These are phyloP conservation scores for Parnassius smintheus DNA, from an alignment of 2,888 invertebrate genomes.

Conservation along the genomic window DNA sequence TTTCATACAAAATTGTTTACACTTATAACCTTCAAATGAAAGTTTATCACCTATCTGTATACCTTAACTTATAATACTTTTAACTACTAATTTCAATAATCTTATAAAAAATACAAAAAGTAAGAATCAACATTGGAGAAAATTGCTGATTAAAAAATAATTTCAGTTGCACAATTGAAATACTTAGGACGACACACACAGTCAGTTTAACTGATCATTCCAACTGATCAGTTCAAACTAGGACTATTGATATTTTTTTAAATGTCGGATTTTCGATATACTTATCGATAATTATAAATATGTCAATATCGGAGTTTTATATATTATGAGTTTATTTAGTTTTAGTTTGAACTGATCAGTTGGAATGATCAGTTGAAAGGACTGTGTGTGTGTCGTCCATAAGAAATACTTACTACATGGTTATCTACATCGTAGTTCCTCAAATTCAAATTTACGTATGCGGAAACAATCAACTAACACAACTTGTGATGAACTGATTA, in stretches of 20 bases:
- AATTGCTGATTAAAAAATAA: constrained; percentile 11
- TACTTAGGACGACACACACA: constrained; percentile 20
- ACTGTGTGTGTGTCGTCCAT: too few relatives aligned
- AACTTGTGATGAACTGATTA: constrained; percentile 14
- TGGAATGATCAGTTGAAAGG: too few relatives aligned
- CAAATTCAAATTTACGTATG: constrained; percentile 13
- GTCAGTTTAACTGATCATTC: too few relatives aligned
- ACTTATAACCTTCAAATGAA: constrained; percentile 42
- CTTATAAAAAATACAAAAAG: constrained; percentile 27
- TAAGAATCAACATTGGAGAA: constrained; percentile 16
- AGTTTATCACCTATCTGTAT: constrained; percentile 37
- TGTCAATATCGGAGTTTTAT: too few relatives aligned
- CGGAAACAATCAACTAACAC: constrained; percentile 7
- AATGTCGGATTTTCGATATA: too few relatives aligned
- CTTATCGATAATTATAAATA: too few relatives aligned
- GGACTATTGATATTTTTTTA: too few relatives aligned
- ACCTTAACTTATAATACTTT: constrained; percentile 61
- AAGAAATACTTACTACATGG: not conserved
- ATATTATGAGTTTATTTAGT: too few relatives aligned
- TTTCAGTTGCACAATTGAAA: constrained; percentile 7
- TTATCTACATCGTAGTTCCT: constrained; percentile 12
- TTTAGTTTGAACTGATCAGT: too few relatives aligned
- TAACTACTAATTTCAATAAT: constrained; percentile 44
- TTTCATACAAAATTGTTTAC: constrained; percentile 66
- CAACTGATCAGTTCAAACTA: too few relatives aligned